Base-by-base conservation (phyloP, 2,888 invertebrate species). In the Encarsia formosa region DNA sequence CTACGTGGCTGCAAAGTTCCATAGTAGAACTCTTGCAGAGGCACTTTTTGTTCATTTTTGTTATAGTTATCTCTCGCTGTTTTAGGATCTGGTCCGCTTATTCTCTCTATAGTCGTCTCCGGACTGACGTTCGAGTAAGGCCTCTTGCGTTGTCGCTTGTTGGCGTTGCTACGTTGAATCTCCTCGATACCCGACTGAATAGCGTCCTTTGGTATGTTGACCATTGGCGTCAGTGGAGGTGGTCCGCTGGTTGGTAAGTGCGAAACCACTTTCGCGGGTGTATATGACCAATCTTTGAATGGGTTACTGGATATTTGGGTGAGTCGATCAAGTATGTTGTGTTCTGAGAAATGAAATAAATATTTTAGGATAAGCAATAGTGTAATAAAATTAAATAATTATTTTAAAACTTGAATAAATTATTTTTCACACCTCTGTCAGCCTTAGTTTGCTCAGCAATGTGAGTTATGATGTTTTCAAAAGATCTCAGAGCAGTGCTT, bases 401-500 rank as follows among this genome's bases (percentile, higher is more conserved):
- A 15, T 16, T 32, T 13, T 8, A 32, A 32, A 13, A 4, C 13
- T 32, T 13, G n/a, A 5, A 5, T 16, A 32, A 4, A 15, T 2
- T 8, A 32, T n/a, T 15, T 9, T 23, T 23, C 15, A 6, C n/a
- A 63, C 81, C 82, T 5, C 78, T 73, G 22, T 88, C 87, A 46
- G 83, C 73, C 59, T 81, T 79, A 0, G 90, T 90, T 71, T 90
- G 89, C 65, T 90, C 88, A 0, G 88, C 81, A 42, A 92, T 81
- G 69, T 93, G 91, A 1, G 77, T 63, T 2, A 91, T 83, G 40
- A 92, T 85, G 65, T 87, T 87, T 65, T 91, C 87, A 66, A 91
- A 93, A 0, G 91, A 86, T 62, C 83, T 82, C 0, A 85, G 79
- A 0, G 91, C 84, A 0, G 87, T 85, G 4, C 83, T 79, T 0